Conservation (phyloP, 2,888 invertebrate species). For the Drosophila longiperda region DNA sequence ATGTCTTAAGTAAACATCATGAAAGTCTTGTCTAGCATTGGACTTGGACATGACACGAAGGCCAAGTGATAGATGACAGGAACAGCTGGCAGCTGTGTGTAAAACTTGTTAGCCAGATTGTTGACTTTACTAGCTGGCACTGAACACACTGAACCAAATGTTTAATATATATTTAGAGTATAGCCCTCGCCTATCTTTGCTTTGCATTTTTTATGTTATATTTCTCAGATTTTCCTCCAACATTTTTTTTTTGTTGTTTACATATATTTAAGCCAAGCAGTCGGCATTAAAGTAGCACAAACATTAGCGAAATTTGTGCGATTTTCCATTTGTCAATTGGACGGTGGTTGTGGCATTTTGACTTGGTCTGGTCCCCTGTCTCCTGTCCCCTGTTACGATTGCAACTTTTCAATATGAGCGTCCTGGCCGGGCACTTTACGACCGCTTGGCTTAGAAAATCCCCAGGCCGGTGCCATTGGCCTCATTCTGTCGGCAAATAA, state of each 20-base stretch:
- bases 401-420: slow-evolving; percentile 48
- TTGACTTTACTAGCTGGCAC: slow-evolving; percentile 38
- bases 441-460: slow-evolving; percentile 27
- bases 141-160: too few relatives aligned
- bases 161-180: neutral
- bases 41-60: slow-evolving; percentile 32
- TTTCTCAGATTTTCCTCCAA: neutral
- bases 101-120: slow-evolving; percentile 67
- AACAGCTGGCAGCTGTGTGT: slow-evolving; percentile 71
- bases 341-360: neutral
- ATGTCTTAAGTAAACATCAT: slow-evolving; percentile 37
- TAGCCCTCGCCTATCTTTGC: neutral
- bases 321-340: slow-evolving; percentile 60
- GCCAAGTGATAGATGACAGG: slow-evolving; percentile 67
- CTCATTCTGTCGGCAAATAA: slow-evolving; percentile 72
- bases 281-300: slow-evolving; percentile 31
- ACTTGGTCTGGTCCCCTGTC: neutral
- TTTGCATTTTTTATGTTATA: neutral
- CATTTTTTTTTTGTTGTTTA: neutral
- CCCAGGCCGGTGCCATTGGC: slow-evolving; percentile 58
- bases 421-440: slow-evolving; percentile 44
- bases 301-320: slow-evolving; percentile 39
- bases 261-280: neutral
- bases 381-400: slow-evolving; percentile 11
- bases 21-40: slow-evolving; percentile 10